Evolutionary conservation across 2,113 vertebrate genomes (phyloP), one percentile per base, ranked within the genome.

Genomic region (Hassar affinis): DNA sequence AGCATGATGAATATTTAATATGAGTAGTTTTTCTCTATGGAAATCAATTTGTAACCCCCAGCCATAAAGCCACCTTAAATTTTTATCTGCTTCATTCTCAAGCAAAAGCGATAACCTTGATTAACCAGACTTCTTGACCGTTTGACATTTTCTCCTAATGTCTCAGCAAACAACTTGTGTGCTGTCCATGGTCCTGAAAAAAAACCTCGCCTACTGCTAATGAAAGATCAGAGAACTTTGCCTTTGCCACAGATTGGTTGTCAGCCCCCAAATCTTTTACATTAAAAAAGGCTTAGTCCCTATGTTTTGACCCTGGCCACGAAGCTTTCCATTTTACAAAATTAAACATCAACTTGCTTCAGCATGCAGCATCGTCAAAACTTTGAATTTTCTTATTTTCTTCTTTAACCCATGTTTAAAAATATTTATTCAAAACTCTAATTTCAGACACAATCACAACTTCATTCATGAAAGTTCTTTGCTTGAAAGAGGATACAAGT

Each of bases 161-260:
- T 54, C 47, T 85, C 33, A 86, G 79, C 80, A 86, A 82, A 86
- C 82, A 85, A 72, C 62, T 83, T 86, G 51, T 82, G 61, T 85
- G 88, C 88, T 89, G 86, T 89, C 88, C 88, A 86, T 87, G 86
- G 88, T 89, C 69, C 88, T 89, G 88, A 89, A 89, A 87, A 45
- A 87, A 87, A 80, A 79, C 59, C 75, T 83, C 47, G 35, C 45
- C 81, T 62, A 80, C 62, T 71, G 78, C 72, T 68, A 78, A 76
- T 79, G 45, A 56, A 80, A 75, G 42, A 62, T 83, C 79, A 59
- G 17, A 42, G 45, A 75, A 68, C 20, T 38, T 79, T 33, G 22
- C 30, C 42, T 68, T 27, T 45, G 42, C 45, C 25, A 66, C 25
- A 33, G 64, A 64, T 20, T 66, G 5, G 10, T 42, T 30, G 69